These are phyloP conservation scores for Sprattus sprattus DNA, from an alignment of 2,113 vertebrate genomes.

Conservation along the genomic window DNA sequence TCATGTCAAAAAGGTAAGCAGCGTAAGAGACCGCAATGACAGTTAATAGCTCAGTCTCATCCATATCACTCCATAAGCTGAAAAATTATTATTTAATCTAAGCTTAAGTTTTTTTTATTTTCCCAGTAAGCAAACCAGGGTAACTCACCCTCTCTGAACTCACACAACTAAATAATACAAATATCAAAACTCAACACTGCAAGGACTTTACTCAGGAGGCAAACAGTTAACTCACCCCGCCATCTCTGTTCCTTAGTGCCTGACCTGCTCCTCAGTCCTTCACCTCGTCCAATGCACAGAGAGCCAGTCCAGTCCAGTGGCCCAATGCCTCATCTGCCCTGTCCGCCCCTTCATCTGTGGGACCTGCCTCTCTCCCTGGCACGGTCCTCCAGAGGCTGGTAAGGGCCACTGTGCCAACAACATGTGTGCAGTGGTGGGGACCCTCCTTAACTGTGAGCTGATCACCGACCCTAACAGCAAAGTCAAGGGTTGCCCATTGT, in stretches of 20 bases:
- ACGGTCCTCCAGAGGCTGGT: background rate
- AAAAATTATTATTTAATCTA: too few relatives aligned
- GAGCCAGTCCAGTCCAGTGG: constrained; percentile 35
- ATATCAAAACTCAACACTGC: too few relatives aligned
- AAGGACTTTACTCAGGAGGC: too few relatives aligned
- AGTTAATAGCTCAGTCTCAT: too few relatives aligned
- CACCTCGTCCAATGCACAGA: fast-evolving
- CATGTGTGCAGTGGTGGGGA: background rate
- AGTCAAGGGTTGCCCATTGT: constrained; percentile 29
- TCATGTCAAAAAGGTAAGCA: too few relatives aligned
- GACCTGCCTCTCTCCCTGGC: constrained; percentile 22
- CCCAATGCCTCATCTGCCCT: background rate
- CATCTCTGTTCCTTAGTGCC: constrained; percentile 30
- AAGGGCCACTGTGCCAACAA: constrained; percentile 18
- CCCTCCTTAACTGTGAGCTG: constrained; percentile 26
- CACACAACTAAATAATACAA: too few relatives aligned
- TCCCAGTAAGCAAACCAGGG: too few relatives aligned
- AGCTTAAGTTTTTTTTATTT: too few relatives aligned
- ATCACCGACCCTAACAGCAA: background rate
- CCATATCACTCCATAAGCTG: too few relatives aligned
- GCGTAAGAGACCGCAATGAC: too few relatives aligned
- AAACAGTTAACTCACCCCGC: background rate
- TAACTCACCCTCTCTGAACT: too few relatives aligned
- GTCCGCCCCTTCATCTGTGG: background rate
- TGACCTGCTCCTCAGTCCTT: background rate